Base-by-base conservation (phyloP, 2,888 invertebrate species). In the Agrotis ipsilon region DNA sequence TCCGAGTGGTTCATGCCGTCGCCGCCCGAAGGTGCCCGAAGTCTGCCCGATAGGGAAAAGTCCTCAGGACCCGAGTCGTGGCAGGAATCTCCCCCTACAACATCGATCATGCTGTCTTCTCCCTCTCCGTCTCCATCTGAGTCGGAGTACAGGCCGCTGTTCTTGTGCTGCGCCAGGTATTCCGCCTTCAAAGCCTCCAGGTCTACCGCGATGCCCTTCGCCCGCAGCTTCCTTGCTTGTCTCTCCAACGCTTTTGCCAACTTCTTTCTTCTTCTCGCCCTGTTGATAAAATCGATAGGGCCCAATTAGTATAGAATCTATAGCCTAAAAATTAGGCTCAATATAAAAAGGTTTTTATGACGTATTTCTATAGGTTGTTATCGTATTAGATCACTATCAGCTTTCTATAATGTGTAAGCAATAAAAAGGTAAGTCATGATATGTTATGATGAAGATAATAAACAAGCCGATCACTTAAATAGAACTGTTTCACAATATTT, bases 191-290 rank as follows among this genome's bases (percentile, higher is more conserved):
- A 95, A 4, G 98, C 98, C 87, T 98, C 98, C 77, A 99, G 94
- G 92, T 98, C 98, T 27, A 99, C 98, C 21, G 98, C 97, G 88
- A 99, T 98, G 84, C 99, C 99, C 93, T 98, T 98, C 62, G 98
- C 98, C 69, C 99, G 97, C 74, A 99, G 97, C 92, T 99, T 99
- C 85, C 99, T 97, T 86, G 99, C 99, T 94, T 99, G 99, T 68
- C 99, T 97, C 92, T 99, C 99, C 86, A 99, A 96, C 78, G 98
- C 98, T 94, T 99, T 99, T 89, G 98, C 97, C 90, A 99, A 96
- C 96, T 99, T 98, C 97, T 98, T 98, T 95, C 98, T 97, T 93
- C 98, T 97, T 93, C 98, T 97, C 90, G 98, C 98, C 91, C 98
- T 97, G 96, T 89, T 93, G 92, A 93, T 89, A 90, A 93, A 92